A percentile compares a stretch with the other conserved stretches of the same genome.
Evolutionary conservation across 2,797 vertebrate genomes (phyloP).

Genomic region (Anisognathus igniventris): DNA sequence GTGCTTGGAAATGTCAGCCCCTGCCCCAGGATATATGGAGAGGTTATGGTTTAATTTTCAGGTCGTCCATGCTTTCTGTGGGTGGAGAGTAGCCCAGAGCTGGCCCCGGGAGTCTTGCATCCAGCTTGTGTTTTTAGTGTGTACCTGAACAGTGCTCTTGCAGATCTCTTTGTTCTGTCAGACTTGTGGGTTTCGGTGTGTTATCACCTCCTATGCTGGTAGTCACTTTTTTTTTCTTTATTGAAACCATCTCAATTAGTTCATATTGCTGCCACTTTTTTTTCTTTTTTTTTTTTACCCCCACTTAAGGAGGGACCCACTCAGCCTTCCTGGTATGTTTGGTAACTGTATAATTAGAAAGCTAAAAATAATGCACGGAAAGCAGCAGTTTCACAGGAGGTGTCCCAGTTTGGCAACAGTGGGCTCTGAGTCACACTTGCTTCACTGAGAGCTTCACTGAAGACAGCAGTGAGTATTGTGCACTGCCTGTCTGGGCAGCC

Average conservation of each 20-base stretch:
- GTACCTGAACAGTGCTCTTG: background rate
- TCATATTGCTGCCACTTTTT: background rate
- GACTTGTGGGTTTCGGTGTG: background rate
- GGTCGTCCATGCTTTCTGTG: background rate
- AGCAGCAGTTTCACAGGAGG: background rate
- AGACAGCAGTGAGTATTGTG: background rate
- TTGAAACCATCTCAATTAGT: background rate
- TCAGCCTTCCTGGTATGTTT: slow-evolving; percentile 1
- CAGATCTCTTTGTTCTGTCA: background rate
- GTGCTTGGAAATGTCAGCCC: slow-evolving; percentile 39
- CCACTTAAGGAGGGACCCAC: background rate
- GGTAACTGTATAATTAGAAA: slow-evolving; percentile 27
- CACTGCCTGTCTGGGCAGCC: background rate
- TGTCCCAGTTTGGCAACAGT: background rate
- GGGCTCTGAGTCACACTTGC: background rate
- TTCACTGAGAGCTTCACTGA: background rate
- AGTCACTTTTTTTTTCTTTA: background rate
- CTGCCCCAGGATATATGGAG: background rate
- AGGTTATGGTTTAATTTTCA: slow-evolving; percentile 19
- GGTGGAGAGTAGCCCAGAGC: background rate
- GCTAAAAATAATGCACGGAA: background rate
- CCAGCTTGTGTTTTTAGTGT: background rate
- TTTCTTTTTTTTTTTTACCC: fast-evolving
- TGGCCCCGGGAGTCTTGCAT: background rate
- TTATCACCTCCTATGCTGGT: background rate